These are phyloP conservation scores for Caenorhabditis briggsae DNA, from an alignment of 1,140 invertebrate genomes.

Conservation along the genomic window DNA sequence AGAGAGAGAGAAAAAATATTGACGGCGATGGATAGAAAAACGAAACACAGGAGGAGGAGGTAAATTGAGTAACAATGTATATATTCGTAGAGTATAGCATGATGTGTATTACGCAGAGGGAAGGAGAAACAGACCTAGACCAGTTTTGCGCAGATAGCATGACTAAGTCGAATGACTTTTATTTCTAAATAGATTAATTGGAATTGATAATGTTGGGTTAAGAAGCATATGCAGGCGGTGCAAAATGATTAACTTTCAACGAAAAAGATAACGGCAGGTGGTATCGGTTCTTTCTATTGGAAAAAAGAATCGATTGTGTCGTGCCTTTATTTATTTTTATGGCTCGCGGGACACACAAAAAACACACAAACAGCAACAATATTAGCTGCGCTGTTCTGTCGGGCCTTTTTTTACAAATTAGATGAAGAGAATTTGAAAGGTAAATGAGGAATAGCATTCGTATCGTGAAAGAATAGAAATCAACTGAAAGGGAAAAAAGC, in stretches of 20 bases:
- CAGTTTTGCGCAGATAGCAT: slow-evolving; percentile 44
- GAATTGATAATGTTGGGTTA: not conserved
- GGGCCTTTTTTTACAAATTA: not conserved
- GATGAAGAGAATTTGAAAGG: not conserved
- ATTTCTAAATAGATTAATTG: not conserved
- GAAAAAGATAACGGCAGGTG: slow-evolving; percentile 12
- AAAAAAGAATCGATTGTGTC: slow-evolving; percentile 33
- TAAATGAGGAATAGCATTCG: not conserved
- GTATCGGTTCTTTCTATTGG: not conserved
- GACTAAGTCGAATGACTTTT: slow-evolving; percentile 23
- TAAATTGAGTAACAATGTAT: slow-evolving; percentile 24
- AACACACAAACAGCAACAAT: not conserved
- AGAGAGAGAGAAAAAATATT: slow-evolving; percentile 3
- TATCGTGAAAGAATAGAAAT: not conserved
- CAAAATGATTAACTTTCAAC: slow-evolving; percentile 13
- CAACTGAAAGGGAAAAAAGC: not conserved
- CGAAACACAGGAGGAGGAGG: not conserved
- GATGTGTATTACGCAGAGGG: slow-evolving; percentile 9
- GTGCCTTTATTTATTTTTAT: slow-evolving; percentile 53
- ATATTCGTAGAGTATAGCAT: not conserved
- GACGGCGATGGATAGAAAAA: no score
- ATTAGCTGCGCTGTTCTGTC: not conserved
- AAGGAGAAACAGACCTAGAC: not conserved
- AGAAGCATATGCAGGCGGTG: not conserved
- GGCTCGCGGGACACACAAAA: slow-evolving; percentile 1